Percentiles rank a stretch among this genome's conserved stretches.
These are phyloP conservation scores for Diadromus collaris DNA, from an alignment of 2,888 invertebrate genomes.

Conservation along the genomic window DNA sequence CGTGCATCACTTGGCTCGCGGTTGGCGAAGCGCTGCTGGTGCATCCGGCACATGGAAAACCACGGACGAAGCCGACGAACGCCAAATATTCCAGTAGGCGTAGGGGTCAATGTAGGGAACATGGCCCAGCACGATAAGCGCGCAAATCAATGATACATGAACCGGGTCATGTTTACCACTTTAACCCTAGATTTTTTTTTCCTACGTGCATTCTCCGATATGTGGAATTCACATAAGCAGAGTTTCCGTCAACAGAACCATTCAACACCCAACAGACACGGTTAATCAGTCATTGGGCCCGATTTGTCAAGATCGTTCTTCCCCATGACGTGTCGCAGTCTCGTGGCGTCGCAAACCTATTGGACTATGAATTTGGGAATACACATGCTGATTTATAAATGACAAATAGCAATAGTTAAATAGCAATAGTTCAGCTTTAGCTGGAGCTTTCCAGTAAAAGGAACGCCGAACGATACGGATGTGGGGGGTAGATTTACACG, in stretches of 20 bases:
- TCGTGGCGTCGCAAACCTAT: constrained; percentile 82
- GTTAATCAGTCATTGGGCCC: constrained; percentile 30
- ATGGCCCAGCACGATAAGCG: neutral
- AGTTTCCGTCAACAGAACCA: neutral
- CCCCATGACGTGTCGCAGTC: constrained; percentile 83
- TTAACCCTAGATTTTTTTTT: neutral
- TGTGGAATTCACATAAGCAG: constrained; percentile 2
- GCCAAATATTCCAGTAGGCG: constrained; percentile 84
- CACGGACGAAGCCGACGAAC: constrained; percentile 81
- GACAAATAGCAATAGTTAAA: no score
- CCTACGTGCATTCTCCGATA: neutral
- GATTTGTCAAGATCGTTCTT: constrained; percentile 21
- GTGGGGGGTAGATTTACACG: constrained; percentile 3
- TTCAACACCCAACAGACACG: constrained; percentile 12
- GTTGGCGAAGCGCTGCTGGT: constrained; percentile 83
- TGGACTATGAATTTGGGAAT: constrained; percentile 82
- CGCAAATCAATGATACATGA: neutral
- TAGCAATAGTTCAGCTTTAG: constrained; percentile 83
- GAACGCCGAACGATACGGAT: constrained; percentile 80
- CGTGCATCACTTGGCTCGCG: constrained; percentile 82
- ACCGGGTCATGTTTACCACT: neutral
- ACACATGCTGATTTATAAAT: constrained; percentile 81
- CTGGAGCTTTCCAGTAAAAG: constrained; percentile 79
- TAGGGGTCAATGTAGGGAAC: neutral
- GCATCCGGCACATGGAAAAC: constrained; percentile 82